Conservation (phyloP, 2,113 vertebrate species). For the Taxidea taxus region DNA sequence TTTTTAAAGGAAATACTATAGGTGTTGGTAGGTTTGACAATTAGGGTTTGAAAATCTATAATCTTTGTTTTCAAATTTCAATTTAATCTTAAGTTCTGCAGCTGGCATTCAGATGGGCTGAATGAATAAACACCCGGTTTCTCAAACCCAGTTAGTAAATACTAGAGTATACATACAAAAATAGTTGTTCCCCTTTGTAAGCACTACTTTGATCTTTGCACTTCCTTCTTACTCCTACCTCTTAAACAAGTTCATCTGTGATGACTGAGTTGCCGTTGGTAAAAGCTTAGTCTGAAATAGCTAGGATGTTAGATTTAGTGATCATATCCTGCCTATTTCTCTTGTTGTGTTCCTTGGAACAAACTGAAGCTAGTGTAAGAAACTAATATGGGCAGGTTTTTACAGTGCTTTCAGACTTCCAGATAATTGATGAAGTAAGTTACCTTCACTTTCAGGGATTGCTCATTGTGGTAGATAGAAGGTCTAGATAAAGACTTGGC, state of each 20-base stretch:
- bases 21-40: not conserved
- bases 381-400: not conserved
- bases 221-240: constrained; percentile 65
- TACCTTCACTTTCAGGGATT: not conserved
- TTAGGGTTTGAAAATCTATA: not conserved
- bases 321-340: not conserved
- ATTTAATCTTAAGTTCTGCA: not conserved
- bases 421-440: constrained; percentile 8
- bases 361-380: not conserved
- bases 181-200: constrained; percentile 58
- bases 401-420: not conserved
- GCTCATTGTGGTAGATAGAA: constrained; percentile 1
- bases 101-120: not conserved
- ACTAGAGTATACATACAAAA: constrained; percentile 44
- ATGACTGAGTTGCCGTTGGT: not conserved
- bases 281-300: not conserved
- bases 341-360: not conserved
- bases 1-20: constrained; percentile 3
- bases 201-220: constrained; percentile 62
- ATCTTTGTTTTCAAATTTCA: not conserved
- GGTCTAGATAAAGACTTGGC: not conserved
- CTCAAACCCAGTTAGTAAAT: constrained; percentile 47
- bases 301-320: not conserved
- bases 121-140: not conserved
- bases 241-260: constrained; percentile 22